Evolutionary conservation across 2,113 vertebrate genomes (phyloP).

Genomic region (Syngnathus scovelli): DNA sequence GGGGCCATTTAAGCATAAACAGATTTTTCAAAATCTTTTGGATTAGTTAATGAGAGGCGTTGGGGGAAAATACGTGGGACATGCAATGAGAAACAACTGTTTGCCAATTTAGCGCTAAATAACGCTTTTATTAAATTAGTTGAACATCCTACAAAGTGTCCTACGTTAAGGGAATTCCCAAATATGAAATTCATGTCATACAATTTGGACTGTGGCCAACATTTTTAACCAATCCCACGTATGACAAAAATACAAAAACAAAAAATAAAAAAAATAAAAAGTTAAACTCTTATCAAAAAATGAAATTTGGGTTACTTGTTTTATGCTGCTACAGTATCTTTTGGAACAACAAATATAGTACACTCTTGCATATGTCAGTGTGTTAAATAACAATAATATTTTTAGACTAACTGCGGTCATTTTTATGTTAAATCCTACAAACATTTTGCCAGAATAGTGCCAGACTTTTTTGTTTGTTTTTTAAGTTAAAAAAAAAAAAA

Average conservation of each 20-base stretch:
- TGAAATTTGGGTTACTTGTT: not conserved
- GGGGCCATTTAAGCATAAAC: conserved; percentile 13
- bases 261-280: too few species aligned
- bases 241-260: not conserved
- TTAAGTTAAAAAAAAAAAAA: not conserved
- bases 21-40: conserved; percentile 22
- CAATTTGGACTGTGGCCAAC: not conserved
- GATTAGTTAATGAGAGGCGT: conserved; percentile 13
- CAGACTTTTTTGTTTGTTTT: not conserved
- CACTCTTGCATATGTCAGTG: not conserved
- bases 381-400: not conserved
- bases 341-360: not conserved
- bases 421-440: not conserved
- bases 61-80: not conserved
- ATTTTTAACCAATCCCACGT: not conserved
- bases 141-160: not conserved
- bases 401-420: not conserved
- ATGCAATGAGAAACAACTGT: not conserved
- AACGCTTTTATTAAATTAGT: not conserved
- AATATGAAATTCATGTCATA: not conserved
- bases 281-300: not conserved
- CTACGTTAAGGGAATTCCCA: not conserved
- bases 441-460: not conserved
- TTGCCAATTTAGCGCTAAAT: not conserved
- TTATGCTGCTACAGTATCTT: not conserved